Evolutionary conservation across 1,140 invertebrate genomes (phyloP), one percentile per base, ranked within the genome.

Genomic region (Dreissena rostriformis): DNA sequence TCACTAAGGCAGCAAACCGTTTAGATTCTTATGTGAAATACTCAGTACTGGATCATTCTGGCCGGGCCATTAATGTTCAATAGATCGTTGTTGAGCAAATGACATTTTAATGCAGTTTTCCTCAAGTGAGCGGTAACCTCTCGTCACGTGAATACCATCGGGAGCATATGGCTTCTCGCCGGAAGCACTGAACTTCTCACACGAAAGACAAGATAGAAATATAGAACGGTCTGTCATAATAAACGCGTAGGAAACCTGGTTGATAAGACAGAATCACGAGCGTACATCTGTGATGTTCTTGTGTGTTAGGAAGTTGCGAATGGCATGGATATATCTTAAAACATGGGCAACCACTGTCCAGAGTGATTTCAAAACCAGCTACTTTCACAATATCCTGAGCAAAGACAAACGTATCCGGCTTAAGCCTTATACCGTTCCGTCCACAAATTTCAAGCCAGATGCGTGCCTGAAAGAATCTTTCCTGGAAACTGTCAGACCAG

Each of bases 391-490:
- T 78, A 11, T 79, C 39, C 67, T 63, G 7, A 14, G 66, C 86
- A 24, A 92, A 88, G 14, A n/a, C n/a, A 57, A 88, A 87, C 75
- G 90, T 92, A 2, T 86, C 71, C 11, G 86, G 78, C 70, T 90
- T 92, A 17, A 92, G 84, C 8, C 76, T 92, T 28, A 91, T 92
- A 28, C 86, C 83, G 57, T 86, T 84, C 26, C 84, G 39, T 57
- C 84, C 86, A 78, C 86, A 90, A 10, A 79, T 28, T 51, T 88
- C 84, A 4, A 89, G 85, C 76, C 88, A 86, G 24, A 67, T 19
- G 28, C 17, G 8, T 49, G 86, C 77, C 28, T 86, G 82, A 49
- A 68, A 61, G 76, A 85, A 87, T 12, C 29, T 51, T 67, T 74
- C 79, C 68, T 85, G 74, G 15, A 87, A 63, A 22, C 12, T 67